These are phyloP conservation scores for Ahaetulla prasina DNA, from an alignment of 2,113 vertebrate genomes.

Conservation along the genomic window DNA sequence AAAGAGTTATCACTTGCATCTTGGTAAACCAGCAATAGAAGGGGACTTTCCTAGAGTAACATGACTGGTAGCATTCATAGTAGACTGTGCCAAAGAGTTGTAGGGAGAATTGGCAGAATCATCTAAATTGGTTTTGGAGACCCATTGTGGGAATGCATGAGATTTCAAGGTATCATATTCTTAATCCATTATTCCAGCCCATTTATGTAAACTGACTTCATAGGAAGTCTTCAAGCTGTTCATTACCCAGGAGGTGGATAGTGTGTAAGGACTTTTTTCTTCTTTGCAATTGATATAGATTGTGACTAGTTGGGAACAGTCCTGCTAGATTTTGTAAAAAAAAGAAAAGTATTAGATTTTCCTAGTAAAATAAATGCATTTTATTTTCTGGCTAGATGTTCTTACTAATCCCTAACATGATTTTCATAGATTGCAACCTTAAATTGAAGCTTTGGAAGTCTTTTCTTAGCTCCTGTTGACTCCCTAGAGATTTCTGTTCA, in stretches of 20 bases:
- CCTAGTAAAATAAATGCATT: not conserved
- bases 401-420: not conserved
- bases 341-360: not conserved
- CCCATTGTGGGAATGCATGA: not conserved
- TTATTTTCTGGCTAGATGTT: not conserved
- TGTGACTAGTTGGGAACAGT: not conserved
- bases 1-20: not conserved
- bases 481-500: not conserved
- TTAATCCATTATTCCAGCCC: not conserved
- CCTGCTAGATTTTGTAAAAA: not conserved
- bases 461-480: not conserved
- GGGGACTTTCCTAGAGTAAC: not conserved
- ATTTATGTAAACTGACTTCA: not conserved
- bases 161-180: not conserved
- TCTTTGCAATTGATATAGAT: not conserved
- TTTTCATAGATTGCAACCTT: not conserved
- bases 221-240: not conserved
- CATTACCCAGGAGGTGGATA: not conserved
- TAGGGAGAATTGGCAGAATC: not conserved
- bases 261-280: not conserved
- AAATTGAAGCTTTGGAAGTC: not conserved
- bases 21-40: not conserved
- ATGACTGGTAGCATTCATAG: not conserved
- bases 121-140: not conserved
- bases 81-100: not conserved